A percentile compares a stretch with the other conserved stretches of the same genome.
phyloP scores from a whole-genome alignment of 64 coral and sea anemone genomes.

The Stylophora pistillata region DNA sequence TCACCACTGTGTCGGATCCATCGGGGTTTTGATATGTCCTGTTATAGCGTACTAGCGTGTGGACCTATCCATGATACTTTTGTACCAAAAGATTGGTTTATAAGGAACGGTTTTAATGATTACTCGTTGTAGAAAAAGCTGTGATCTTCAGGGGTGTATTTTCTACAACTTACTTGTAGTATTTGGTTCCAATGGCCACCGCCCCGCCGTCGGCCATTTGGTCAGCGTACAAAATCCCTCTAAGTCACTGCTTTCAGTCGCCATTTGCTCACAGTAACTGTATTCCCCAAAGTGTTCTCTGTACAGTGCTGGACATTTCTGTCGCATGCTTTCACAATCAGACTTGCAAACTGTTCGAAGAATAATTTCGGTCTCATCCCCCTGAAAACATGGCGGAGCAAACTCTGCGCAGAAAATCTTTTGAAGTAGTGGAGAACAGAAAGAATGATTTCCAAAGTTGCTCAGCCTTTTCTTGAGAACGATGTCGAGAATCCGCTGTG shows the following conservation, averaged over 20 bases:
- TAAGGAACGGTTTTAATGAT: too few relatives aligned
- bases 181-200: slow-evolving; percentile 17
- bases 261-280: slow-evolving; percentile 33
- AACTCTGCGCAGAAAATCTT: slow-evolving; percentile 50
- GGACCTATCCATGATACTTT: too few relatives aligned
- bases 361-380: slow-evolving; percentile 25
- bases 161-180: not conserved
- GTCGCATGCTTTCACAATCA: slow-evolving; percentile 6
- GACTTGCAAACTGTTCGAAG: slow-evolving; percentile 50
- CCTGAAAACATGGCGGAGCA: slow-evolving; percentile 40
- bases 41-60: too few relatives aligned
- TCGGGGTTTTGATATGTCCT: too few relatives aligned
- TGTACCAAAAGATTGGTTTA: too few relatives aligned
- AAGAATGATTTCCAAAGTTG: slow-evolving; percentile 18
- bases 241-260: slow-evolving; percentile 24
- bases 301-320: slow-evolving; percentile 34
- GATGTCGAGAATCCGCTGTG: slow-evolving; percentile 26
- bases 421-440: not conserved
- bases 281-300: slow-evolving; percentile 38
- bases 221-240: slow-evolving; percentile 54
- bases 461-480: slow-evolving; percentile 2
- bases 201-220: slow-evolving; percentile 40
- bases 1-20: too few relatives aligned
- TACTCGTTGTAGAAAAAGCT: too few relatives aligned
- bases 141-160: too few relatives aligned